A percentile compares a stretch with the other conserved stretches of the same genome.
These are phyloP conservation scores for Microcaecilia unicolor DNA, from an alignment of 2,797 vertebrate species.

Conservation along the genomic window DNA sequence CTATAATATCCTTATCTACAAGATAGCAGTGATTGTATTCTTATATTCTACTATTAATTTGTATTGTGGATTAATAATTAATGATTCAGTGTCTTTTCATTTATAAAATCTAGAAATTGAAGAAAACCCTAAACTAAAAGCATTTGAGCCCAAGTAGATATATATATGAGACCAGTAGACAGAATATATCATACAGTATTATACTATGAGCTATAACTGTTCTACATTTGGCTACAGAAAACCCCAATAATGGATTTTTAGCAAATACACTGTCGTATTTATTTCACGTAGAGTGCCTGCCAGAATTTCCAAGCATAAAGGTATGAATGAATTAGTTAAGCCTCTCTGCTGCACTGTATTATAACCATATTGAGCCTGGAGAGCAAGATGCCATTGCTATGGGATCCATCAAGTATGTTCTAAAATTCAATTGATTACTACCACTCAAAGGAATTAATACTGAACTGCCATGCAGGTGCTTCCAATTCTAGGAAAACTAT, in stretches of 20 bases:
- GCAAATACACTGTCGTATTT: not conserved
- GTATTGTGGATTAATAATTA: constrained; percentile 19
- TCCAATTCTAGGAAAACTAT: constrained; percentile 12
- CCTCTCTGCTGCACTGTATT: constrained; percentile 22
- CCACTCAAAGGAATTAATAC: constrained; percentile 6
- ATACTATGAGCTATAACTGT: constrained; percentile 5
- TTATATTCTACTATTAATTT: no score
- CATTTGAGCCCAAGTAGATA: not conserved
- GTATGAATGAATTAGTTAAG: constrained; percentile 37
- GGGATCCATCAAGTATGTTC: constrained; percentile 20
- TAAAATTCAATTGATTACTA: constrained; percentile 31
- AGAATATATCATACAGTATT: constrained; percentile 3
- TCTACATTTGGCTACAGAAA: not conserved
- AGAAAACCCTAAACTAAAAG: not conserved
- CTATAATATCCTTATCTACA: constrained; percentile 18
- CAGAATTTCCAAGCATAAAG: constrained; percentile 13
- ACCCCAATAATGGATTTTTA: constrained; percentile 2
- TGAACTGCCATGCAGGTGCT: constrained; percentile 14
- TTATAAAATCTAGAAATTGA: constrained; percentile 13
- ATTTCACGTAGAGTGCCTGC: constrained; percentile 6
- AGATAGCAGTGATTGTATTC: no score
- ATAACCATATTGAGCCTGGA: constrained; percentile 22
- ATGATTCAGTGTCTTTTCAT: constrained; percentile 9
- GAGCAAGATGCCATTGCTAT: constrained; percentile 26
- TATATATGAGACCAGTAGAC: constrained; percentile 3